A percentile compares a stretch with the other conserved stretches of the same genome.
These are phyloP conservation scores for Toxotes chatareus DNA, from an alignment of 2,113 vertebrate genomes.

Conservation along the genomic window DNA sequence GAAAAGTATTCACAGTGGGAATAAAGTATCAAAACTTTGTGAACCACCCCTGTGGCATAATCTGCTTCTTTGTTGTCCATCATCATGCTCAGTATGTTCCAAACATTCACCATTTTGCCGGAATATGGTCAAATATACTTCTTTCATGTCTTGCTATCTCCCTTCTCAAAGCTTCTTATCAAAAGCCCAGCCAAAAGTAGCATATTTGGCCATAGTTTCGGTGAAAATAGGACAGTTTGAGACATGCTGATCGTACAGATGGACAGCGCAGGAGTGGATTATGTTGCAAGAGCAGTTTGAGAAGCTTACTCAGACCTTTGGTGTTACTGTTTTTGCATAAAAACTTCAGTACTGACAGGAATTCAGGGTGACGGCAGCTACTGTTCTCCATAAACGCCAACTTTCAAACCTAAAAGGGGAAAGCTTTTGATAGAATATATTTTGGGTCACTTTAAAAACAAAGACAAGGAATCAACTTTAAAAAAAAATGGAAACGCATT, in stretches of 20 bases:
- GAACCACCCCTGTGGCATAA: neutral
- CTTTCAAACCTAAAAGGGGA: neutral
- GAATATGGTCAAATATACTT: neutral
- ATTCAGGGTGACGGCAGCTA: conserved; percentile 15
- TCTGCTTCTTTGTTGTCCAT: neutral
- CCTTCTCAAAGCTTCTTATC: neutral
- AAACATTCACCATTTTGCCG: neutral
- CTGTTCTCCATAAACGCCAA: neutral
- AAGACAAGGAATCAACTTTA: neutral
- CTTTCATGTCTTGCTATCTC: neutral
- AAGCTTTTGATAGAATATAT: neutral
- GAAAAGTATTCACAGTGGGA: neutral
- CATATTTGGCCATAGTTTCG: neutral
- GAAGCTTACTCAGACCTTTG: neutral
- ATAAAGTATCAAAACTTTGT: neutral
- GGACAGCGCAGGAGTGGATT: neutral
- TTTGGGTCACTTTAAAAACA: neutral
- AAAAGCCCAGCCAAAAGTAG: neutral
- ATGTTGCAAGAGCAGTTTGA: neutral
- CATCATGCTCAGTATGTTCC: neutral
- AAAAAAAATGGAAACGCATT: conserved; percentile 1
- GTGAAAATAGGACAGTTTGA: neutral
- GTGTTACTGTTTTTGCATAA: neutral
- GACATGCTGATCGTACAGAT: neutral
- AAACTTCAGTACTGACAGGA: neutral